These are phyloP conservation scores for Eupithecia pulchellata DNA, from an alignment of 2,888 invertebrate genomes.

Conservation along the genomic window DNA sequence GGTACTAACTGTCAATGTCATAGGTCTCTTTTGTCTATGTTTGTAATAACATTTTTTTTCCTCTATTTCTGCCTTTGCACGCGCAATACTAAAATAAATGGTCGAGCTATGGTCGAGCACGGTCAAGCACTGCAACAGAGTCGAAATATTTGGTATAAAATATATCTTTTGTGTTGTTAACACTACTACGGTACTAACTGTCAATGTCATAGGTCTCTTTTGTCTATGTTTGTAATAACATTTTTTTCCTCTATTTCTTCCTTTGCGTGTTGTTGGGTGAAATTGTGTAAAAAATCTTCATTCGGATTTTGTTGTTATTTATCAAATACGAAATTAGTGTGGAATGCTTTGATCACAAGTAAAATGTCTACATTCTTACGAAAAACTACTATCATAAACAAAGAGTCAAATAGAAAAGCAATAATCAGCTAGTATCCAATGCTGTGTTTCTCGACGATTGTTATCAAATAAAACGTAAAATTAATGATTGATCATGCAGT, in stretches of 20 bases:
- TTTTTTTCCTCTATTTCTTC: slow-evolving; percentile 5
- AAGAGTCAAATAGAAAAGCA: slow-evolving; percentile 16
- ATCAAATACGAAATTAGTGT: neutral
- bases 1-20: neutral
- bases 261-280: slow-evolving; percentile 1
- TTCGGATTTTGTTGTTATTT: neutral
- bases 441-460: slow-evolving; percentile 61
- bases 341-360: neutral
- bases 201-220: neutral
- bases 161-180: neutral
- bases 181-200: neutral
- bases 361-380: slow-evolving; percentile 15
- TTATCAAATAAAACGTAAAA: slow-evolving; percentile 70
- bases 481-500: slow-evolving; percentile 70
- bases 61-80: slow-evolving; percentile 3
- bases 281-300: neutral
- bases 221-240: neutral
- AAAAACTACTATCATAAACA: neutral
- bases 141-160: neutral
- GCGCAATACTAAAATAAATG: no score
- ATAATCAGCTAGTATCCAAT: slow-evolving; percentile 11
- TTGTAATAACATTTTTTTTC: neutral
- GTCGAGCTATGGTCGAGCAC: no score
- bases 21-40: neutral
- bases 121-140: neutral